Percentiles rank a stretch among this genome's conserved stretches.
Evolutionary conservation across 2,113 vertebrate species (phyloP).

Genomic region (Trematomus loennbergii): DNA sequence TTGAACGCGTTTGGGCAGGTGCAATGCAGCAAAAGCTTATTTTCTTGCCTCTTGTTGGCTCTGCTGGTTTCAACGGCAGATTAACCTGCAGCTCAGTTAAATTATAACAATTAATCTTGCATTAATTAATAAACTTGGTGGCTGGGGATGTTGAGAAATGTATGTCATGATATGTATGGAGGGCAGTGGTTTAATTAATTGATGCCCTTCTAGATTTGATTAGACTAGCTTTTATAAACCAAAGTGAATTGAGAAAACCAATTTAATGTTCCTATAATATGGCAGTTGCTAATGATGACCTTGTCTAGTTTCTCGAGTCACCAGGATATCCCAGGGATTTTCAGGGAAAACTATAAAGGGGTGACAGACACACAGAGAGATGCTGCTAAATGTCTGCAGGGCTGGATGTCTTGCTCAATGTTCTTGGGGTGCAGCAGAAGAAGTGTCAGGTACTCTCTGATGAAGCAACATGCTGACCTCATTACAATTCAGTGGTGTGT

Average conservation of each 20-base stretch:
- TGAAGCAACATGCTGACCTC: conserved; percentile 33
- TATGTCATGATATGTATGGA: not conserved
- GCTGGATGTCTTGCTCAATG: conserved; percentile 14
- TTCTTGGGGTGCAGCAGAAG: not conserved
- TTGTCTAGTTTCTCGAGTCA: conserved; percentile 10
- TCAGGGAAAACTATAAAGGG: conserved; percentile 5
- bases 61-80: conserved; percentile 9
- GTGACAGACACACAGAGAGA: conserved; percentile 11
- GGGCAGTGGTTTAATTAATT: not conserved
- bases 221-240: not conserved
- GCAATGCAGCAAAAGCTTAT: conserved; percentile 80
- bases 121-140: conserved; percentile 29
- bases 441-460: conserved; percentile 13
- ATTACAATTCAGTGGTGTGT: not conserved
- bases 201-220: not conserved
- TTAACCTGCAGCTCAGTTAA: conserved; percentile 37
- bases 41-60: conserved; percentile 32
- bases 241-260: not conserved
- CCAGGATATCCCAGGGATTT: conserved; percentile 28
- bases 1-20: conserved; percentile 74
- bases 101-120: not conserved
- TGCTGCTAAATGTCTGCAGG: conserved; percentile 35
- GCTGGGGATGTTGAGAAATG: not conserved
- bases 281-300: conserved; percentile 19
- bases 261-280: not conserved